Base-by-base conservation (phyloP, 1,140 invertebrate genomes). In the Sminthurides bifidus region DNA sequence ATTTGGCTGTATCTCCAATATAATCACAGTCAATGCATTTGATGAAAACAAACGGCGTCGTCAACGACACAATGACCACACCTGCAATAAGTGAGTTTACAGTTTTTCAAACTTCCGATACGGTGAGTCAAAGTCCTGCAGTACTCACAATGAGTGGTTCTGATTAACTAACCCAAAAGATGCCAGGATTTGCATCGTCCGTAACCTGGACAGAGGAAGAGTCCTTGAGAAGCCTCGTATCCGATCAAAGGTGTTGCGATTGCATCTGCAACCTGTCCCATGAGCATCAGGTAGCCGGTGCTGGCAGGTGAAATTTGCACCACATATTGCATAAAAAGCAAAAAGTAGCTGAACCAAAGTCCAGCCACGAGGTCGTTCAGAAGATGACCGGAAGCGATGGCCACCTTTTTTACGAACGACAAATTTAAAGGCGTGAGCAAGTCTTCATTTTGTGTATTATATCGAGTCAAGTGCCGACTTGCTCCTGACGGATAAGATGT, bases 341-440 rank as follows among this genome's bases (percentile, higher is more conserved):
- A 75, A n/a, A 93, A 74, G 73, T 96, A 97, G 0, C 87, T 91
- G 69, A 96, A 97, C 92, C 92, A 96, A 80, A 96, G 88, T 48
- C 88, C 89, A 27, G 91, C 87, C 73, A 88, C 93, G 5, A 96
- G 77, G 74, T 96, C 92, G 71, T 96, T 96, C 30, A 92, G 73
- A 27, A 95, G 80, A 75, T 48, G 44, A 26, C 44, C 44, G 19
- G 44, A 48, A 30, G 24, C 44, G 24, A 48, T 48, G 15, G 12
- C 26, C 5, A 50, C 27, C 21, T 50, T 50, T 21, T 50, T 33
- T 30, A 35, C 3, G 48, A 50, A 50, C 15, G 5, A 33, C 15
- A 50, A 21, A 27, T 50, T 3, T 14, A 50, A 30, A 27, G 44
- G 44, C 17, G 26, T 48, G 24, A 48, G 44, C 10, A 48, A 12